A percentile compares a stretch with the other conserved stretches of the same genome.
Evolutionary conservation across 2,797 vertebrate genomes (phyloP).

Genomic region (Gastrophryne carolinensis): DNA sequence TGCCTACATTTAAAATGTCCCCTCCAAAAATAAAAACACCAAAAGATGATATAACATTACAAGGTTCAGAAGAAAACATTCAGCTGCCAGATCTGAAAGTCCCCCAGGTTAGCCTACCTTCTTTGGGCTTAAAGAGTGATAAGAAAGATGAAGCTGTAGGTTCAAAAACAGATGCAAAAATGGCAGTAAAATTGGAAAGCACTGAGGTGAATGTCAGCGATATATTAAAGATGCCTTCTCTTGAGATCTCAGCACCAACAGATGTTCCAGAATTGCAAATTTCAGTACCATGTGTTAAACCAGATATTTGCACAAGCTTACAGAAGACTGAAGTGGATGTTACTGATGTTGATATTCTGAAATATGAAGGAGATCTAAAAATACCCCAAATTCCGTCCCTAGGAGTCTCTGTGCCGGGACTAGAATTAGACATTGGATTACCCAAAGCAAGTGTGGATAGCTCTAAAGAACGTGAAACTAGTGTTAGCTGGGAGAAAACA

Average conservation of each 20-base stretch:
- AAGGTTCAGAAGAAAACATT: conserved; percentile 54
- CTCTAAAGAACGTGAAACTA: conserved; percentile 19
- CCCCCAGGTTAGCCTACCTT: conserved; percentile 71
- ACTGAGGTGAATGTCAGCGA: conserved; percentile 36
- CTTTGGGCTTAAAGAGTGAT: conserved; percentile 63
- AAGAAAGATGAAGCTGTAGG: conserved; percentile 11
- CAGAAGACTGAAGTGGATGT: conserved; percentile 70
- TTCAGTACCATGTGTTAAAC: conserved; percentile 66
- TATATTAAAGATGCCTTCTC: conserved; percentile 69
- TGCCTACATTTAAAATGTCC: conserved; percentile 72
- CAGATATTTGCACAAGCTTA: conserved; percentile 66
- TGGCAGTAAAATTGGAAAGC: conserved; percentile 11
- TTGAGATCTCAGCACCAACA: conserved; percentile 65
- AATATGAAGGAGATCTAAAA: conserved; percentile 71
- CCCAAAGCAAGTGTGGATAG: conserved; percentile 59
- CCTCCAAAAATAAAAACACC: conserved; percentile 70
- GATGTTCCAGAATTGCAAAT: conserved; percentile 71
- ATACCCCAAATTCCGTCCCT: conserved; percentile 71
- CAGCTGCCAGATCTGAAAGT: conserved; percentile 67
- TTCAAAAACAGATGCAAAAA: conserved; percentile 41
- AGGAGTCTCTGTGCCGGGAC: conserved; percentile 69
- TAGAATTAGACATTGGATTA: conserved; percentile 68
- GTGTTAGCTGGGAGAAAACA: conserved; percentile 42
- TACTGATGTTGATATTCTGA: conserved; percentile 69
- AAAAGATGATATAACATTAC: conserved; percentile 46